Percentiles rank a stretch among this genome's conserved stretches.
Evolutionary conservation across 2,113 vertebrate species (phyloP).

Genomic region (Tylochromis polylepis): DNA sequence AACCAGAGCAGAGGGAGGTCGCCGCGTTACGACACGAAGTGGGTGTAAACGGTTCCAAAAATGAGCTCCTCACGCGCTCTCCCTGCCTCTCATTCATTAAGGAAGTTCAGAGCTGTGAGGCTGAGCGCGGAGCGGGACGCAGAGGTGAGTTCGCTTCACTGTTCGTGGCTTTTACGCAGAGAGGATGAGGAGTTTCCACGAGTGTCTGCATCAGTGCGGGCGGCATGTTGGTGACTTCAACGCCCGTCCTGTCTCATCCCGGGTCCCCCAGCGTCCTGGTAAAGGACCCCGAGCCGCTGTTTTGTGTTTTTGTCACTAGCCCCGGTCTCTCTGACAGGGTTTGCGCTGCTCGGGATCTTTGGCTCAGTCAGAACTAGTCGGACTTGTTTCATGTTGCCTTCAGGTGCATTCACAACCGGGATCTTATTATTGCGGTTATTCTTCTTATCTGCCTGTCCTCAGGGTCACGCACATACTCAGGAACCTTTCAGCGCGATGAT

Average conservation of each 20-base stretch:
- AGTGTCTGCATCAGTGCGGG: neutral
- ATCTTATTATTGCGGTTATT: rapidly evolving
- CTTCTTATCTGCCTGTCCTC: neutral
- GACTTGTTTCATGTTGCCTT: neutral
- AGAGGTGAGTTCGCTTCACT: neutral
- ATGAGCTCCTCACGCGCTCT: neutral
- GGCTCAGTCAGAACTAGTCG: neutral
- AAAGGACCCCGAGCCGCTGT: neutral
- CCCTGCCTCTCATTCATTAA: neutral
- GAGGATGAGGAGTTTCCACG: neutral
- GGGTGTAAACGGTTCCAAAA: neutral
- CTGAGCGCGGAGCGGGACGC: neutral
- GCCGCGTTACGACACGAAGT: neutral
- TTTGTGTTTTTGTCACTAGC: neutral
- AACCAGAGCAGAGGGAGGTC: too few relatives aligned
- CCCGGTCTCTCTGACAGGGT: neutral
- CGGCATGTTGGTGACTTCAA: neutral
- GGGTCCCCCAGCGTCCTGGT: neutral
- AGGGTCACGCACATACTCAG: neutral
- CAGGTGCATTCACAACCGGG: neutral
- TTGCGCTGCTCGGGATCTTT: neutral
- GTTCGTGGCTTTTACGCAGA: neutral
- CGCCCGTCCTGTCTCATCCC: neutral
- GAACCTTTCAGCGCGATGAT: too few relatives aligned
- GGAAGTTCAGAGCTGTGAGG: neutral